Conservation (phyloP, 2,888 invertebrate genomes). For the Rhagium mordax region DNA sequence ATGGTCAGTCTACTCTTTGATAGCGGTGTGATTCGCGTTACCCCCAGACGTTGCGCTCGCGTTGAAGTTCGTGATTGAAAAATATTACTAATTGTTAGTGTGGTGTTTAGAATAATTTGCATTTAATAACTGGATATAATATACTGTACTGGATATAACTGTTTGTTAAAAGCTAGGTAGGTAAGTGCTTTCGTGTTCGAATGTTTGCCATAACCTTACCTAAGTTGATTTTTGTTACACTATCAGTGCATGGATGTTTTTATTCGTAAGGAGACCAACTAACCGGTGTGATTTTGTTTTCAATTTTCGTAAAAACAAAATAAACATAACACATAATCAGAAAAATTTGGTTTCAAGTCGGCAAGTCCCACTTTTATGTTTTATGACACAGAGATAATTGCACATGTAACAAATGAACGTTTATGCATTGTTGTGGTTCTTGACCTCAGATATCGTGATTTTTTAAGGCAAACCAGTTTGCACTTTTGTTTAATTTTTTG, state of each 20-base stretch:
- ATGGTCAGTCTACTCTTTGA: slow-evolving; percentile 20
- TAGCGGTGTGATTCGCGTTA: slow-evolving; percentile 12
- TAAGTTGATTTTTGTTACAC: not conserved
- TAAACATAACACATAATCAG: not conserved
- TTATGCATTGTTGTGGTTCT: slow-evolving; percentile 4
- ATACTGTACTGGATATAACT: not conserved
- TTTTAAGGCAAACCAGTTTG: slow-evolving; percentile 12
- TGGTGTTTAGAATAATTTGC: slow-evolving; percentile 2
- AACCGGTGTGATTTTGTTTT: no score
- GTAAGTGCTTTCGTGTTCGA: not conserved
- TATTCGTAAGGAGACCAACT: no score
- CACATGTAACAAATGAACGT: not conserved
- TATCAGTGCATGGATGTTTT: not conserved
- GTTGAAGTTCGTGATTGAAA: slow-evolving; percentile 1
- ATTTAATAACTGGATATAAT: not conserved
- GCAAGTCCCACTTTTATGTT: not conserved
- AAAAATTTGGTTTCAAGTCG: not conserved
- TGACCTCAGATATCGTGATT: slow-evolving; percentile 1
- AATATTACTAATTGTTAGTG: slow-evolving; percentile 5
- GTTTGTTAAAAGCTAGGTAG: not conserved
- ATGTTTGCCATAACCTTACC: slow-evolving; percentile 1
- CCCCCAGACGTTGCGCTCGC: not conserved
- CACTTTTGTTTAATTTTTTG: not conserved
- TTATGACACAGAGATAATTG: no score
- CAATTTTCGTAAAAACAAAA: no score